These are phyloP conservation scores for Araneus ventricosus DNA, from an alignment of 1,140 invertebrate genomes.

Conservation along the genomic window DNA sequence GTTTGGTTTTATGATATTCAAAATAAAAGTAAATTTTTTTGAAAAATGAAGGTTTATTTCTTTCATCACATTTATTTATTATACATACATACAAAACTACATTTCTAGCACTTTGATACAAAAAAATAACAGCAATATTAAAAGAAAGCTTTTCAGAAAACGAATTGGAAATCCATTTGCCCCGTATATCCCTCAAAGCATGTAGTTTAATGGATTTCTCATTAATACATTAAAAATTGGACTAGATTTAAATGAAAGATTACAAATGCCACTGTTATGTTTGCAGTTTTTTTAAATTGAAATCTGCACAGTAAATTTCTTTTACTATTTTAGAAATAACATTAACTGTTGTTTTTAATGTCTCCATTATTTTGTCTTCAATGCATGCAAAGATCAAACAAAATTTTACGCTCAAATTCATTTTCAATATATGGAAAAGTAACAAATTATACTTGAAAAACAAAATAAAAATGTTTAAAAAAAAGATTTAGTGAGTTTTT, in stretches of 20 bases:
- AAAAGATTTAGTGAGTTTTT: constrained; percentile 11
- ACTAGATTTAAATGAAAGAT: not conserved
- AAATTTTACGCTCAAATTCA: no score
- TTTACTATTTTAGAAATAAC: no score
- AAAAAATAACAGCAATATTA: not conserved
- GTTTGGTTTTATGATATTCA: no score
- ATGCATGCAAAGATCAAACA: no score
- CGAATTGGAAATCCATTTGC: not conserved
- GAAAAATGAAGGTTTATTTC: not conserved
- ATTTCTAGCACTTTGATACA: constrained; percentile 17
- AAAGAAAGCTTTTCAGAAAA: not conserved
- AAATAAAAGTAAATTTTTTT: not conserved
- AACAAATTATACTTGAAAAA: not conserved
- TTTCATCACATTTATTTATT: not conserved
- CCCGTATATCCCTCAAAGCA: no score
- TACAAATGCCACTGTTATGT: no score
- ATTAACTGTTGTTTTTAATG: no score
- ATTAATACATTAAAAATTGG: not conserved
- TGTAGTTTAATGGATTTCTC: no score
- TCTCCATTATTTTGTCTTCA: no score
- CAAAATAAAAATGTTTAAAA: not conserved
- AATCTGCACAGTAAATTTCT: no score
- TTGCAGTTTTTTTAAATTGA: no score
- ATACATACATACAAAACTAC: constrained; percentile 1
- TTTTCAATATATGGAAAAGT: no score